Evolutionary conservation across 2,113 vertebrate species (phyloP), one percentile per base, ranked within the genome.

Genomic region (Neomonachus schauinslandi): DNA sequence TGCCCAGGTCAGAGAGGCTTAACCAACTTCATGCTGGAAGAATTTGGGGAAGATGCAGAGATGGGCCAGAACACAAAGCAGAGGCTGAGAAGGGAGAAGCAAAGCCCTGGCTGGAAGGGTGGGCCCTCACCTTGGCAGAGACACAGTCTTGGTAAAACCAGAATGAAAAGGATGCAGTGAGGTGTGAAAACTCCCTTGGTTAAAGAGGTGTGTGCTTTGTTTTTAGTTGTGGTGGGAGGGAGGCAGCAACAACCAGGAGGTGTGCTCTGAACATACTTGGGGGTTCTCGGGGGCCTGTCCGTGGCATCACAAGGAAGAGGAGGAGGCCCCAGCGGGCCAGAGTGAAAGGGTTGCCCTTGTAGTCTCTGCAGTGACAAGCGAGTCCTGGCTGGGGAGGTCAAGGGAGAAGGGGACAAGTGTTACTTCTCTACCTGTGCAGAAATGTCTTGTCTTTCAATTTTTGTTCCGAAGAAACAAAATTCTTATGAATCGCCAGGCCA

Each of bases 131-230:
- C 4, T 6, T 8, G 42, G 31, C 8, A 67, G 10, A 95, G 51
- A 72, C 28, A n/a, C 28, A 2, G 0, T 9, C 61, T 51, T 2
- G 9, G 13, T 28, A 19, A 79, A 90, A 83, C 46, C 79, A 69
- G 22, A 7, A 0, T 7, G 31, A 33, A 36, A 94, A 80, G 67
- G 84, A 55, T 51, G 57, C 14, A 0, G 79, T 3, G 4, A 26
- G 82, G 82, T 59, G 74, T 87, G 89, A 80, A 71, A 89, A 96
- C 86, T 46, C 95, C 91, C 82, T 93, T 83, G 59, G 95, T 76
- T 77, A 92, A 87, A 76, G 49, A 90, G 59, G 65, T 1, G 1
- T 49, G n/a, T 90, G 18, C 49, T 89, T n/a, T 84, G 69, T 69
- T 51, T 83, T 94, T 22, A 31, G 33, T 76, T 86, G 67, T 80